Percentiles rank a stretch among this genome's conserved stretches.
Evolutionary conservation across 2,113 vertebrate genomes (phyloP).

Genomic region (Ophiodon elongatus): DNA sequence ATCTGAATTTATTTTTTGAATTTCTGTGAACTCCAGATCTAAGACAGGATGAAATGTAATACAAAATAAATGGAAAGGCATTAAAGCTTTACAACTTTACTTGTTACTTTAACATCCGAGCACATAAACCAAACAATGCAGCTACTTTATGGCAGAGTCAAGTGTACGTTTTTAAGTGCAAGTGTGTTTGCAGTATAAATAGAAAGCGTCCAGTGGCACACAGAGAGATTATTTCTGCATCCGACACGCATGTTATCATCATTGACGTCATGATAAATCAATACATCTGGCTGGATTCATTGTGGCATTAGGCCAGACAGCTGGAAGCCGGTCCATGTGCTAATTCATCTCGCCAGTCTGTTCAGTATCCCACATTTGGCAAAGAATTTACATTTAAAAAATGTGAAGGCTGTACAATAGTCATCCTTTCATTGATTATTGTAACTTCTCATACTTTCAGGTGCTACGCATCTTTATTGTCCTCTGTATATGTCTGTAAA

Average conservation of each 20-base stretch:
- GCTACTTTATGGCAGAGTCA: background rate
- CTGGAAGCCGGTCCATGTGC: conserved; percentile 53
- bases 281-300: conserved; percentile 61
- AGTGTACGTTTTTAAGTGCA: background rate
- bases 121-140: background rate
- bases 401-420: background rate
- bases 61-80: background rate
- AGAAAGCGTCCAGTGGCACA: conserved; percentile 19
- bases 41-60: background rate
- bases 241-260: conserved; percentile 41
- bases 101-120: background rate
- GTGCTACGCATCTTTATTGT: conserved; percentile 20
- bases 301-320: conserved; percentile 53
- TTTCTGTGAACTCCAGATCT: background rate
- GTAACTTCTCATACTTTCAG: conserved; percentile 27
- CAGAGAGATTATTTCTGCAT: conserved; percentile 28
- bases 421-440: background rate
- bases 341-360: conserved; percentile 55
- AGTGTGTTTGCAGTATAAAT: conserved; percentile 16
- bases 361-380: conserved; percentile 54
- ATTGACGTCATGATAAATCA: conserved; percentile 60
- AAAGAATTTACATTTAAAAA: conserved; percentile 38
- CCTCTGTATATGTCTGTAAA: conserved; percentile 4
- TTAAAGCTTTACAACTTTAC: background rate
- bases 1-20: background rate